phyloP scores from a whole-genome alignment of 1,140 invertebrate genomes.

The Euwallacea similis region DNA sequence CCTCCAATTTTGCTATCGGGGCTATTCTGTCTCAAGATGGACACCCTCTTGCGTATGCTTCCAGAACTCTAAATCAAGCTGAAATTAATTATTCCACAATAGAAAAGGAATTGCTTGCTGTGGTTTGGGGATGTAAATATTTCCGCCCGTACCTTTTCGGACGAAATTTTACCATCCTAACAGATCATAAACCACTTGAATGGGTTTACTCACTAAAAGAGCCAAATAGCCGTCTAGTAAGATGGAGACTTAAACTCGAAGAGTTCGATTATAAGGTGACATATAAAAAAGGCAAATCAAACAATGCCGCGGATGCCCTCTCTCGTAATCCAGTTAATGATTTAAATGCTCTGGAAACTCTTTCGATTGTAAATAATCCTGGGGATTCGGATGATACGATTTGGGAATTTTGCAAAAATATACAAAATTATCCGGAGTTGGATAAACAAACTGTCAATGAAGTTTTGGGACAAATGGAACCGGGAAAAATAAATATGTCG shows the following conservation, averaged over 20 bases:
- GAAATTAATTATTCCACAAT: slow-evolving; percentile 46
- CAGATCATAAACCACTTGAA: slow-evolving; percentile 37
- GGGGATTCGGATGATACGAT: slow-evolving; percentile 26
- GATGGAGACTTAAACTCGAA: slow-evolving; percentile 30
- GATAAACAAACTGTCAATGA: not conserved
- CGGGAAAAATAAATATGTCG: slow-evolving; percentile 20
- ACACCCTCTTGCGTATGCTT: slow-evolving; percentile 41
- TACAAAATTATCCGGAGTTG: not conserved
- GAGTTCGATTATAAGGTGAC: slow-evolving; percentile 30
- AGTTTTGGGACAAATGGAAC: slow-evolving; percentile 1
- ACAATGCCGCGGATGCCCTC: slow-evolving; percentile 29
- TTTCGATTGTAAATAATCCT: slow-evolving; percentile 12
- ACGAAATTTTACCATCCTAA: slow-evolving; percentile 49
- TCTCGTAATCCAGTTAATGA: slow-evolving; percentile 42
- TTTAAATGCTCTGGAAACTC: not conserved
- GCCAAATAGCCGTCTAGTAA: slow-evolving; percentile 22
- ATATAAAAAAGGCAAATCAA: slow-evolving; percentile 37
- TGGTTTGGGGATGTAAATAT: slow-evolving; percentile 12
- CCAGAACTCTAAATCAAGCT: slow-evolving; percentile 37
- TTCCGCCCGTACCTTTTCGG: slow-evolving; percentile 41
- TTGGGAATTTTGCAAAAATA: slow-evolving; percentile 10
- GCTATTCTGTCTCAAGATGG: slow-evolving; percentile 37
- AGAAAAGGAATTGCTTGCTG: slow-evolving; percentile 50
- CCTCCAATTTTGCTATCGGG: slow-evolving; percentile 29
- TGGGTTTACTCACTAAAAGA: not conserved